Evolutionary conservation across 2,888 invertebrate genomes (phyloP), one percentile per base, ranked within the genome.

Genomic region (Gnatocerus cornutus): DNA sequence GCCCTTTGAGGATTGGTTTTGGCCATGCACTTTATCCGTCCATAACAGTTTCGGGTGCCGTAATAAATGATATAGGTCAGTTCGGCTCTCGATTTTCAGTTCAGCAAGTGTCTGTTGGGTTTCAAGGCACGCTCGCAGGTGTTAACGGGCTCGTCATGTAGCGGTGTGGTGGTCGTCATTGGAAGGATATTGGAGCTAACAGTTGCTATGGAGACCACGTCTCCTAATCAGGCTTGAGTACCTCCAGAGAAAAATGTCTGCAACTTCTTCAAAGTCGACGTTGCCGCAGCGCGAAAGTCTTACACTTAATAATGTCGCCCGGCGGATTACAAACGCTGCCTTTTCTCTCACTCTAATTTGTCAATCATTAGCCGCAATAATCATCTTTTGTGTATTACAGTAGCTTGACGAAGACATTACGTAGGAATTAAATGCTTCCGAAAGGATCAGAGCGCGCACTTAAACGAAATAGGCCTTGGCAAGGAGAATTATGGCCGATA

Each of bases 61-160:
- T 33, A 52, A 55, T 43, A 56, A 56, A 56, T 56, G 56, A 56
- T 43, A 41, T 41, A 41, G 56, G 56, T 43, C 56, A 43, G 39
- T 41, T 37, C 30, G 30, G n/a, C 5, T 53, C 37, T 74, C 72
- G 73, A 73, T 48, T 39, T 43, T 70, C 71, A 69, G 41, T 33
- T 33, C 41, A 41, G 67, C 72, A 74, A 73, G 74, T 73, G 72
- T 71, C 71, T 69, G 65, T 67, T 71, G n/a, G 30, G 59, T 64
- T 71, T 56, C 71, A 29, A 48, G 41, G 68, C 71, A 71, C 68
- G 68, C 58, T 64, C 56, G 53, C 71, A 71, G 71, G 71, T 71
- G 71, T 66, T 69, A 71, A 71, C 65, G 64, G 66, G 64, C 68
- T 68, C 69, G 61, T 70, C 65, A 70, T 68, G 68, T 62, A 56